Percentiles rank a stretch among this genome's conserved stretches.
These are phyloP conservation scores for Gallirallus australis DNA, from an alignment of 2,797 vertebrate genomes.

Conservation along the genomic window DNA sequence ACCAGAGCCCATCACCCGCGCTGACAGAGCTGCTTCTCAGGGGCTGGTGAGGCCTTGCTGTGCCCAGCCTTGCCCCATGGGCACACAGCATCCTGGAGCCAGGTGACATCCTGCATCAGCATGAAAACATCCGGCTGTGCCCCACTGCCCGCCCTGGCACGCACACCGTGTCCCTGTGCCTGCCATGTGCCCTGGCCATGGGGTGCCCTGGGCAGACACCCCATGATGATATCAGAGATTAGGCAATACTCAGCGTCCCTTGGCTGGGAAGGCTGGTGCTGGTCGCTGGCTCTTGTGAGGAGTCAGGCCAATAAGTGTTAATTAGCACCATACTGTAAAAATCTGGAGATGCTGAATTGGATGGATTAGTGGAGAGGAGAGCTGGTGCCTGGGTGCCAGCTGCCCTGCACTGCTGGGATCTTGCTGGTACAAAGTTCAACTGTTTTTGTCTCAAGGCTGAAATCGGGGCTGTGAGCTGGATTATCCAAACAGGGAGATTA, in stretches of 20 bases:
- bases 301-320: background rate
- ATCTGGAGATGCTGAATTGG: background rate
- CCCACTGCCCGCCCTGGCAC: rapidly evolving
- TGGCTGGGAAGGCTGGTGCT: rapidly evolving
- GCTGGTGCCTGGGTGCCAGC: too few species aligned
- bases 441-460: background rate
- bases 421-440: background rate
- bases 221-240: rapidly evolving
- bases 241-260: background rate
- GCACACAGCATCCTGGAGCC: rapidly evolving
- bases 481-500: background rate
- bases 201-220: background rate
- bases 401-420: rapidly evolving
- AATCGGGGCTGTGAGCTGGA: background rate
- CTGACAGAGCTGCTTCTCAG: rapidly evolving
- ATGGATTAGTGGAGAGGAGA: background rate
- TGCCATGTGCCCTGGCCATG: rapidly evolving
- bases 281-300: background rate
- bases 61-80: rapidly evolving
- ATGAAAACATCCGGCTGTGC: background rate
- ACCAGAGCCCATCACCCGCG: rapidly evolving
- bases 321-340: background rate
- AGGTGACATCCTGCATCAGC: background rate
- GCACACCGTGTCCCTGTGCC: rapidly evolving
- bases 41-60: rapidly evolving